Percentiles rank a stretch among this genome's conserved stretches.
phyloP scores from a whole-genome alignment of 2,113 vertebrate genomes.

The Zosterops hypoxanthus region DNA sequence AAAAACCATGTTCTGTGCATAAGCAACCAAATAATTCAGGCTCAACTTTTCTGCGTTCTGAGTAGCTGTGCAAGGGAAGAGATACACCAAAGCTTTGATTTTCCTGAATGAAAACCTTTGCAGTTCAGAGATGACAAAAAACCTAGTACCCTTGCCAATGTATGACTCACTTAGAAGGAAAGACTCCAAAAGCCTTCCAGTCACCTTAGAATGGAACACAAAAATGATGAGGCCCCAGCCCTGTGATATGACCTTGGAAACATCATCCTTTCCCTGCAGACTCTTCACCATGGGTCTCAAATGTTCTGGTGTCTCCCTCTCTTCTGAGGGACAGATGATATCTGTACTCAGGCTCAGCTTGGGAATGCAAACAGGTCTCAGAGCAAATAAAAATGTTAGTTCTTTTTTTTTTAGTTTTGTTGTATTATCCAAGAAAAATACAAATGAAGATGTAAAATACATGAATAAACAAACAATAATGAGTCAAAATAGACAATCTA shows the following conservation, averaged over 20 bases:
- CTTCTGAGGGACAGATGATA: not conserved
- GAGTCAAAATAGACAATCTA: not conserved
- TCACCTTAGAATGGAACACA: not conserved
- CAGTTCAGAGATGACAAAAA: not conserved
- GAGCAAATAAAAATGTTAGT: not conserved
- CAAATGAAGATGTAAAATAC: not conserved
- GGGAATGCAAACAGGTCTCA: not conserved
- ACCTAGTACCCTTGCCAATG: not conserved
- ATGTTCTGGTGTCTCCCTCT: not conserved
- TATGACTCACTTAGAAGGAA: not conserved
- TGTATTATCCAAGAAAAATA: not conserved
- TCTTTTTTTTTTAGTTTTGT: not conserved
- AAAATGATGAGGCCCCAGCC: not conserved
- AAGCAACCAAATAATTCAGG: not conserved
- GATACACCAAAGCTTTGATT: not conserved
- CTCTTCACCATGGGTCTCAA: not conserved
- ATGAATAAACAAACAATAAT: not conserved
- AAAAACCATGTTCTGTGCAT: rapidly evolving
- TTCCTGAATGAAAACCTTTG: not conserved
- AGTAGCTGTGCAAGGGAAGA: not conserved
- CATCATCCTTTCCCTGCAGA: not conserved
- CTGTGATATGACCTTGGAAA: not conserved
- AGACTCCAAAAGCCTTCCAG: not conserved
- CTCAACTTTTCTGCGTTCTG: not conserved
- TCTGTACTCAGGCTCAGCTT: not conserved